Conservation (phyloP, 2,797 vertebrate genomes). For the Podarcis lilfordi region DNA sequence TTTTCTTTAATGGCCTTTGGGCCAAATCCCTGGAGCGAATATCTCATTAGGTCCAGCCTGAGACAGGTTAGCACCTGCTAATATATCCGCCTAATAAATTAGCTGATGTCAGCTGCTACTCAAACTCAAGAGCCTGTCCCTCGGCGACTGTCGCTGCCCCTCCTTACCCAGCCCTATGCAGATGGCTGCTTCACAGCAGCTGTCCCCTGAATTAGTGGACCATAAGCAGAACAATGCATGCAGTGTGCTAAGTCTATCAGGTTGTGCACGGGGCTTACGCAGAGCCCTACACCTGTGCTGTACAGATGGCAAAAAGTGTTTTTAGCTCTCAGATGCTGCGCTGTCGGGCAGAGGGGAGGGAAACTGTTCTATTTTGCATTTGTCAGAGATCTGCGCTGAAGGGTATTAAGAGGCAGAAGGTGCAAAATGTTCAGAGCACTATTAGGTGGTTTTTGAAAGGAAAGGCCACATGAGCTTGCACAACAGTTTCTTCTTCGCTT, state of each 20-base stretch:
- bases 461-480: neutral
- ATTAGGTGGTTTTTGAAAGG: neutral
- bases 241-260: constrained; percentile 71
- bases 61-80: constrained; percentile 83
- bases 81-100: constrained; percentile 78
- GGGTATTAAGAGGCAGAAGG: rapidly evolving
- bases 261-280: constrained; percentile 9
- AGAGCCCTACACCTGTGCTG: constrained; percentile 68
- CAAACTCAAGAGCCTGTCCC: constrained; percentile 44
- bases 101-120: constrained; percentile 67
- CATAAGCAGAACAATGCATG: constrained; percentile 54
- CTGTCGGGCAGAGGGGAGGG: neutral
- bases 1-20: constrained; percentile 54
- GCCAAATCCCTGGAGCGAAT: constrained; percentile 64
- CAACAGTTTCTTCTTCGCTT: neutral
- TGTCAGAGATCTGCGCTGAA: rapidly evolving
- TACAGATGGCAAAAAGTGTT: constrained; percentile 62
- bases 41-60: constrained; percentile 66
- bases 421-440: neutral
- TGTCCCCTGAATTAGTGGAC: constrained; percentile 55
- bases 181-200: constrained; percentile 74
- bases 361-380: rapidly evolving
- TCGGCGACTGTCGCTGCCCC: neutral
- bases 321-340: neutral
- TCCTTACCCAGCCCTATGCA: constrained; percentile 43